phyloP scores from a whole-genome alignment of 2,113 vertebrate genomes.

The Eidolon helvum region DNA sequence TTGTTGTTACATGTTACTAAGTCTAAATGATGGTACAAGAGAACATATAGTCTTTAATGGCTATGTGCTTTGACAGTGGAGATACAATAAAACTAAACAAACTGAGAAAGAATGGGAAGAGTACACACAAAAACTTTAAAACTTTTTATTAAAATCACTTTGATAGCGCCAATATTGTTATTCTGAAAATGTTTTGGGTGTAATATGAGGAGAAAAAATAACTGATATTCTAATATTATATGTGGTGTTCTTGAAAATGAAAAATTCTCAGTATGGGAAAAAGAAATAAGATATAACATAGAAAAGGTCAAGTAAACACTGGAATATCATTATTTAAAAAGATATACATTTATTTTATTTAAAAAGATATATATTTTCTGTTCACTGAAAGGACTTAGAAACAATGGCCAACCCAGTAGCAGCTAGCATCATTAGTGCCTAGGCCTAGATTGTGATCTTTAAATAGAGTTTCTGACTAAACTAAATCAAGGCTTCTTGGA shows the following conservation, averaged over 20 bases:
- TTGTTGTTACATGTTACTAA: neutral
- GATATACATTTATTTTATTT: neutral
- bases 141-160: neutral
- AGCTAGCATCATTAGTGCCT: neutral
- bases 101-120: neutral
- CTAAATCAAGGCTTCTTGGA: neutral
- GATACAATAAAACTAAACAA: neutral
- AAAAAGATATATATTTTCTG: neutral
- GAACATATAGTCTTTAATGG: neutral
- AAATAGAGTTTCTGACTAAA: neutral
- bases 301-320: neutral
- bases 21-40: neutral
- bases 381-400: neutral
- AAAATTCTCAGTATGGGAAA: neutral
- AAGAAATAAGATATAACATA: neutral
- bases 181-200: neutral
- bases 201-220: neutral
- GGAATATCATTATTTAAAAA: neutral
- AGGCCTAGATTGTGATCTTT: neutral
- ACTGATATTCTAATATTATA: neutral
- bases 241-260: slow-evolving; percentile 8
- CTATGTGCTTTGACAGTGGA: neutral
- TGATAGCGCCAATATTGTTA: neutral
- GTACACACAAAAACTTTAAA: neutral
- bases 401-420: neutral